phyloP scores from a whole-genome alignment of 2,797 vertebrate species.

The Phrynocephalus forsythii region DNA sequence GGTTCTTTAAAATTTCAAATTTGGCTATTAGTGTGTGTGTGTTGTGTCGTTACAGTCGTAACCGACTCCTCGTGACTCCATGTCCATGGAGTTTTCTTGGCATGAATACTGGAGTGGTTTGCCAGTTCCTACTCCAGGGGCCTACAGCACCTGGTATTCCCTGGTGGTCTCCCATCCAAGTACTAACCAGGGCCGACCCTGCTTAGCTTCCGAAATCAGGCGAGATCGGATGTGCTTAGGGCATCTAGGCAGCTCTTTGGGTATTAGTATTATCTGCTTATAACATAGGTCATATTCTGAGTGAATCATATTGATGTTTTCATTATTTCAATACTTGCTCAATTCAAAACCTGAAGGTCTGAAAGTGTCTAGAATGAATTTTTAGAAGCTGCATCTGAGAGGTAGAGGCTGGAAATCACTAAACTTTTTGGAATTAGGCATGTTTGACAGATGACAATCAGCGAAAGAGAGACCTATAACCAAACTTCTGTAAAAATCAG shows the following conservation, averaged over 20 bases:
- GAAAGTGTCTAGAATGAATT: too few relatives aligned
- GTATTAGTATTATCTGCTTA: background rate
- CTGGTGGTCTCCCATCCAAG: too few relatives aligned
- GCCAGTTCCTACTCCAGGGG: too few relatives aligned
- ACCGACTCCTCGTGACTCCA: too few relatives aligned
- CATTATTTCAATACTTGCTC: background rate
- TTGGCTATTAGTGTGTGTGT: background rate
- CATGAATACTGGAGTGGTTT: too few relatives aligned
- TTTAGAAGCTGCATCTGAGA: background rate
- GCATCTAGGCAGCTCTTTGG: too few relatives aligned
- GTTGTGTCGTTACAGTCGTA: too few relatives aligned
- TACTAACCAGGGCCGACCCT: too few relatives aligned
- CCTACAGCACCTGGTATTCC: too few relatives aligned
- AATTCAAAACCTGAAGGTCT: background rate
- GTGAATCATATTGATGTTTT: background rate
- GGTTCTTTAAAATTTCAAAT: background rate
- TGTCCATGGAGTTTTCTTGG: too few relatives aligned
- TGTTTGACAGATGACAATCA: background rate
- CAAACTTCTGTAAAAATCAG: background rate
- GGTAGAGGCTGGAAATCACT: background rate
- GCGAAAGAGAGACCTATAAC: background rate
- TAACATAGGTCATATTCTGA: background rate
- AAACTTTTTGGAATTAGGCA: background rate
- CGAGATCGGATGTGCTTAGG: too few relatives aligned
- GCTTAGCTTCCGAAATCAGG: too few relatives aligned